phyloP scores from a whole-genome alignment of 2,888 invertebrate species.

The Gandaritis pyraliata region DNA sequence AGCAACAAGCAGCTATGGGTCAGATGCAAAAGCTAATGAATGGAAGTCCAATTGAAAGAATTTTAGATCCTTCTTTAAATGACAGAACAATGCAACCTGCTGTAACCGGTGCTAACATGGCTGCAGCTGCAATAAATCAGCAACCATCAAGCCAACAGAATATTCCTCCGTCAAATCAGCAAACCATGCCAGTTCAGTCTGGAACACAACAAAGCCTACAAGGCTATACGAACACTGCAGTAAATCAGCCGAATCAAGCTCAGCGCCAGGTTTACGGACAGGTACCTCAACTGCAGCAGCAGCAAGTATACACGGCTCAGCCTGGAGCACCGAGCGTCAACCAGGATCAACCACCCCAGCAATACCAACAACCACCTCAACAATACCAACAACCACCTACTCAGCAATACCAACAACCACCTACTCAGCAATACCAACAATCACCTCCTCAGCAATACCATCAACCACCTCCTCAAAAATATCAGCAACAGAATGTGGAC shows the following conservation, averaged over 20 bases:
- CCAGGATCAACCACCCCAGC: slow-evolving; percentile 41
- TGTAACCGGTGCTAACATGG: slow-evolving; percentile 45
- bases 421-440: slow-evolving; percentile 41
- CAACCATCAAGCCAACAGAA: slow-evolving; percentile 28
- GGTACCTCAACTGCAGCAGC: slow-evolving; percentile 46
- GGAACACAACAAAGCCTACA: slow-evolving; percentile 19
- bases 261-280: slow-evolving; percentile 25
- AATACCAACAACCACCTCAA: slow-evolving; percentile 40
- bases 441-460: slow-evolving; percentile 12
- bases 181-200: slow-evolving; percentile 12
- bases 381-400: slow-evolving; percentile 38
- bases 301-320: slow-evolving; percentile 46
- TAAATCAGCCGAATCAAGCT: slow-evolving; percentile 31
- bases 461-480: slow-evolving; percentile 40
- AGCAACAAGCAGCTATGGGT: slow-evolving; percentile 62
- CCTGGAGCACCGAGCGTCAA: slow-evolving; percentile 42
- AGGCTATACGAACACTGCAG: slow-evolving; percentile 30
- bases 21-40: slow-evolving; percentile 65
- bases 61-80: slow-evolving; percentile 13
- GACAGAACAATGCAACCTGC: slow-evolving; percentile 42
- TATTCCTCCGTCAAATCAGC: slow-evolving; percentile 29
- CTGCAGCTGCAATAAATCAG: slow-evolving; percentile 31
- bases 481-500: slow-evolving; percentile 33
- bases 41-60: slow-evolving; percentile 43
- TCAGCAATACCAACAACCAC: slow-evolving; percentile 32